Conservation (phyloP, 2,888 invertebrate genomes). For the Lacanobia wlatinum region DNA sequence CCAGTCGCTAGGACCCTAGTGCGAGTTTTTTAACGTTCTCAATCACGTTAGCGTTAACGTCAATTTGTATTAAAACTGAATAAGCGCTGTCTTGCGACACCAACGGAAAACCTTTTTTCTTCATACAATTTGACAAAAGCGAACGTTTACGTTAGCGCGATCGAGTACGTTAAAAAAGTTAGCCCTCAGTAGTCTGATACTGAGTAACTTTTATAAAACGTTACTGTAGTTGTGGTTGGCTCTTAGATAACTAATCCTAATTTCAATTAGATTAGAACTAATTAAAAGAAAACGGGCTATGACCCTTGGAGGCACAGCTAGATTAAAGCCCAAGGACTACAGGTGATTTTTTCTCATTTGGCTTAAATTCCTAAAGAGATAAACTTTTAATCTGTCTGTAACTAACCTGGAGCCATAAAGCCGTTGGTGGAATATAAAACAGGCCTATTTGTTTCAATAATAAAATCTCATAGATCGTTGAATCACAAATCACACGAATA, state of each 20-base stretch:
- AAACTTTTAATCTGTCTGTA: constrained; percentile 32
- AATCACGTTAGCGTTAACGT: too few species aligned
- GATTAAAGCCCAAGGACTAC: constrained; percentile 16
- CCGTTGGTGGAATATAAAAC: constrained; percentile 40
- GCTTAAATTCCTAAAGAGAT: constrained; percentile 17
- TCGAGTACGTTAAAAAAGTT: too few species aligned
- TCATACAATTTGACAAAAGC: too few species aligned
- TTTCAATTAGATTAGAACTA: background rate
- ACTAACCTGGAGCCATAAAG: constrained; percentile 24
- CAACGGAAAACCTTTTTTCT: too few species aligned
- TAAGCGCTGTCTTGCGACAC: too few species aligned
- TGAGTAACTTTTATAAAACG: background rate
- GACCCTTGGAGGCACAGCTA: background rate
- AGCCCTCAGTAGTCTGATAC: too few species aligned
- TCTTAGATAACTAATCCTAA: background rate
- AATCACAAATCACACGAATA: background rate
- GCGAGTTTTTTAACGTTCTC: too few species aligned
- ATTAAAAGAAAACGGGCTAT: constrained; percentile 3
- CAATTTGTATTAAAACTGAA: too few species aligned
- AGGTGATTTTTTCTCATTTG: constrained; percentile 30
- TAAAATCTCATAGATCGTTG: constrained; percentile 5
- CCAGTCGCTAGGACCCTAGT: too few species aligned
- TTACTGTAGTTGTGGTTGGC: background rate
- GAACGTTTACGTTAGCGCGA: too few species aligned
- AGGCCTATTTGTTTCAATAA: constrained; percentile 26